phyloP scores from a whole-genome alignment of 2,888 invertebrate species.

The Zygogramma bicolorata region DNA sequence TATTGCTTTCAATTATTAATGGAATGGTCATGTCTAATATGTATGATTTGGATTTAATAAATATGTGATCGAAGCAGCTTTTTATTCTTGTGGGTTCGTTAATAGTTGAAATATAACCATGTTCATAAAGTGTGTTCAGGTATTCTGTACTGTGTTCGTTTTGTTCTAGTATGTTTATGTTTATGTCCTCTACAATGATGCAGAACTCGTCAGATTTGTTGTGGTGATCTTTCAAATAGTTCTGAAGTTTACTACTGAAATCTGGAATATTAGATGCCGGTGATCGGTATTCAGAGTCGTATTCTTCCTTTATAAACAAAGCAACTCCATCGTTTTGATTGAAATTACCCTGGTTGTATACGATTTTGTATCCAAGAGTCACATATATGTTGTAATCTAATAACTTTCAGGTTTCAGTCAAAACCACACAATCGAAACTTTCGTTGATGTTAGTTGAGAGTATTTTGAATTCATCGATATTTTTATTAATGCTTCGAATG shows the following conservation, averaged over 20 bases:
- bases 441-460: background rate
- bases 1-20: conserved; percentile 10
- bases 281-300: conserved; percentile 1
- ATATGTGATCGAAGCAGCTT: conserved; percentile 5
- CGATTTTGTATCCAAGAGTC: conserved; percentile 10
- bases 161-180: conserved; percentile 4
- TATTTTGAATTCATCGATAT: background rate
- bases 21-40: conserved; percentile 5
- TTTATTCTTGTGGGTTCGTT: conserved; percentile 9
- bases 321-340: conserved; percentile 17
- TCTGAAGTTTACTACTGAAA: conserved; percentile 1
- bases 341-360: background rate
- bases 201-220: conserved; percentile 3
- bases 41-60: background rate
- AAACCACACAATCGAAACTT: background rate
- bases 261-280: conserved; percentile 9
- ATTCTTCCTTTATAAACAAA: conserved; percentile 6
- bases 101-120: conserved; percentile 16
- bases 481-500: no score
- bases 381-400: background rate
- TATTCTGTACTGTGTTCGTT: conserved; percentile 10
- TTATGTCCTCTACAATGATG: background rate
- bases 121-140: conserved; percentile 6
- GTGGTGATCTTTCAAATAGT: conserved; percentile 6
- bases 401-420: background rate